phyloP scores from a whole-genome alignment of 2,888 invertebrate species.

The Linyphia triangularis region DNA sequence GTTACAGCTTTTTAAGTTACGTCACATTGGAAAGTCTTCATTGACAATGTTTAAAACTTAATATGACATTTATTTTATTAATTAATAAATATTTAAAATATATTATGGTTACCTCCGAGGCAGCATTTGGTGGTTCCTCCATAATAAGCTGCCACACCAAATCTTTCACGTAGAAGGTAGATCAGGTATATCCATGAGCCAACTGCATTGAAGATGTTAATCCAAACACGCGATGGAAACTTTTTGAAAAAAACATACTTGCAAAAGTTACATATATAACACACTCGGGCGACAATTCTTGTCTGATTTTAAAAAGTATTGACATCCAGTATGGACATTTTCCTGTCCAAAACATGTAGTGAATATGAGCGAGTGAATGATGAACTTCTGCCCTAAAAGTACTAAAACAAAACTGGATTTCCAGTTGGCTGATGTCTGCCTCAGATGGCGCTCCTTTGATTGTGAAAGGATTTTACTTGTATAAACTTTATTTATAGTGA shows the following conservation, averaged over 20 bases:
- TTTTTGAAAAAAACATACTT: neutral
- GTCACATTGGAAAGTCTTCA: too few species aligned
- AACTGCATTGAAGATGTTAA: neutral
- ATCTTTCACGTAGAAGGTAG: neutral
- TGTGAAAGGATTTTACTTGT: neutral
- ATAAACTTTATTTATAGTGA: too few species aligned
- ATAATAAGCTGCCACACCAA: constrained; percentile 56
- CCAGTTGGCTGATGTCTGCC: neutral
- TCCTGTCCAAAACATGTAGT: neutral
- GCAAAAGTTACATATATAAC: neutral
- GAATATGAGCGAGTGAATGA: neutral
- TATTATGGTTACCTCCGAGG: constrained; percentile 51
- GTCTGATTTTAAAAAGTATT: neutral
- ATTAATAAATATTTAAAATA: too few species aligned
- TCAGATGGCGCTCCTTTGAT: constrained; percentile 5
- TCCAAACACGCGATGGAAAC: neutral
- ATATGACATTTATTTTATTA: too few species aligned
- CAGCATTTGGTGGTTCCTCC: constrained; percentile 49
- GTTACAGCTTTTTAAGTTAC: too few species aligned
- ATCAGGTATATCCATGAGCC: constrained; percentile 34
- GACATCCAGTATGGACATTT: neutral
- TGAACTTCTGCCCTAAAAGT: constrained; percentile 45
- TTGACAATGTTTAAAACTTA: too few species aligned
- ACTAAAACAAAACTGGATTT: constrained; percentile 40
- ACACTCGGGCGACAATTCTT: neutral